Evolutionary conservation across 2,113 vertebrate species (phyloP), one percentile per base, ranked within the genome.

Genomic region (Cacatua alba): DNA sequence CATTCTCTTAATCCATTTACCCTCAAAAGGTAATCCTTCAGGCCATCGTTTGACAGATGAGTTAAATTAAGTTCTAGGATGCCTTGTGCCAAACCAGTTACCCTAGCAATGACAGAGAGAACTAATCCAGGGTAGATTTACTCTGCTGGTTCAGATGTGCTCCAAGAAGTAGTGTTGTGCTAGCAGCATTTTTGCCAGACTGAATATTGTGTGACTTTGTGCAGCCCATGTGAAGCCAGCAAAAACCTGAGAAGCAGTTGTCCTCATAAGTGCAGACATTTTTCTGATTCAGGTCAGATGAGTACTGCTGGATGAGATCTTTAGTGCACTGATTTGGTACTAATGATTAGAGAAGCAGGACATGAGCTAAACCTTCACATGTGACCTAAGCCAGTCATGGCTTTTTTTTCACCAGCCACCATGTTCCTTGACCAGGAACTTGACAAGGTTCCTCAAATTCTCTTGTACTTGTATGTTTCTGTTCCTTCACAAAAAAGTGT

Each of bases 261-360:
- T 18, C 4, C 7, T 57, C 1, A 0, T 4, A 71, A 79, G 11
- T 59, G 65, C n/a, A 26, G 51, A 20, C 1, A 1, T 70, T 64
- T 76, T 5, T 59, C 37, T 31, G 19, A 39, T 44, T 67, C n/a
- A 31, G 12, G 17, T 51, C 31, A 53, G 20, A 39, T 35, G 46
- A 39, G 17, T 60, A 11, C 25, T 69, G 9, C 43, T 64, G 24
- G n/a, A n/a, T 79, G 37, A 53, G 18, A 57, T 86, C 10, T 5
- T 49, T 53, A 29, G 2, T 60, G 63, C 4, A 7, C 29, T 44
- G 29, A 3, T 70, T 57, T 78, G 28, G 8, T 74, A 13, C 16
- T 44, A 20, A 26, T 13, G 6, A 7, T 39, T 48, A 39, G 31
- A 49, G 37, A 59, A 86, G 24, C 13, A n/a, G 35, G 35, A n/a